Evolutionary conservation across 2,113 vertebrate species (phyloP), one percentile per base, ranked within the genome.

Genomic region (Stegostoma tigrinum): DNA sequence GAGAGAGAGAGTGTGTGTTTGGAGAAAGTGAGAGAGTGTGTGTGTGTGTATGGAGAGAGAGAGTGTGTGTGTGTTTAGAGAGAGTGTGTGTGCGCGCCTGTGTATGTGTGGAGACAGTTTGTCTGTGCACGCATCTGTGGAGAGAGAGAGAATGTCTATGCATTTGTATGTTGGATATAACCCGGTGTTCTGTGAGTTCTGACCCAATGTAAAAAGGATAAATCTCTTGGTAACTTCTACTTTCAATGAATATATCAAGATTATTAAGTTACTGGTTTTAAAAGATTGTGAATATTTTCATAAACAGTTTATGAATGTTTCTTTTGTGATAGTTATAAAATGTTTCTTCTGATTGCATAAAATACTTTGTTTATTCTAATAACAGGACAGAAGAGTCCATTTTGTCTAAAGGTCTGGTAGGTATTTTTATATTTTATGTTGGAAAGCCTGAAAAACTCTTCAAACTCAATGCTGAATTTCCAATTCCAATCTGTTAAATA

Each of bases 371-470:
- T 96, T 96, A 95, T 97, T 96, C 5, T 97, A 64, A 83, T 97
- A 96, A 94, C 97, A 99, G 99, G 97, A 98, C 98, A 96, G 98
- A 98, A 96, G 98, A 99, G 97, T 98, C 99, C 5, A 42, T 98
- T 96, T 97, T 98, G 96, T 98, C 98, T 83, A 99, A 99, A 98
- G 99, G 98, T 97, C 97, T 99, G 97, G 99, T 99, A 98, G 98
- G 98, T 19, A 19, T 61, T 75, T 0, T 93, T 90, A 30, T 95
- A 72, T 95, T 34, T 42, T 48, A 23, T 24, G 17, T 55, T 30
- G 6, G 14, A 55, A 91, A 38, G 38, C 89, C 17, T 93, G 38
- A 64, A 93, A 19, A 38, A 34, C 19, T 66, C n/a, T 93, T 93
- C 19, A 66, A 67, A 67, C 55, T 34, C 45, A 30, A 3, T 91